These are phyloP conservation scores for Habroteleia sp. DNA, from an alignment of 2,888 invertebrate genomes.

Conservation along the genomic window DNA sequence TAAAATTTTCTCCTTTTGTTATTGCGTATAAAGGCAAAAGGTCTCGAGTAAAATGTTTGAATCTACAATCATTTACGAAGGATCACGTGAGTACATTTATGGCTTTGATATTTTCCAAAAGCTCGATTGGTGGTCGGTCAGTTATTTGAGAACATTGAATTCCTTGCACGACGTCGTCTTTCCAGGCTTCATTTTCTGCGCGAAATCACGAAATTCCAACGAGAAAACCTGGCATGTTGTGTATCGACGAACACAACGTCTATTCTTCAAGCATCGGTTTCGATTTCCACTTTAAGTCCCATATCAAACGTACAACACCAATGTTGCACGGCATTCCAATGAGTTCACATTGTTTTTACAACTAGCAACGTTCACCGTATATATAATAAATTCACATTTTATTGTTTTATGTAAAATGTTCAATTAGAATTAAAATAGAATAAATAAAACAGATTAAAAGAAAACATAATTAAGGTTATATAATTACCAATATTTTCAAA, in stretches of 20 bases:
- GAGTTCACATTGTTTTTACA: conserved; percentile 51
- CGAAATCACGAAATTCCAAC: conserved; percentile 72
- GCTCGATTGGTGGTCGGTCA: conserved; percentile 51
- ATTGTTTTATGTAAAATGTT: conserved; percentile 72
- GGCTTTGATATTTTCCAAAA: conserved; percentile 31
- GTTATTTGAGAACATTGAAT: conserved; percentile 62
- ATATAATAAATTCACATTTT: conserved; percentile 71
- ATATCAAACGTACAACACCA: conserved; percentile 48
- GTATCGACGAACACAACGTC: conserved; percentile 63
- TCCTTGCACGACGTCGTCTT: conserved; percentile 68
- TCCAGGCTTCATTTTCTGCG: conserved; percentile 70
- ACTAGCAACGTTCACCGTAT: conserved; percentile 30
- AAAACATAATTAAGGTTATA: no score
- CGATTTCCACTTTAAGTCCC: conserved; percentile 60
- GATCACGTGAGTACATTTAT: conserved; percentile 37
- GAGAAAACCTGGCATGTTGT: conserved; percentile 67
- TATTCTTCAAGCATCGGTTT: conserved; percentile 57
- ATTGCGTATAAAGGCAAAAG: conserved; percentile 18
- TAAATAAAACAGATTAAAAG: no score
- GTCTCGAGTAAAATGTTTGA: conserved; percentile 36
- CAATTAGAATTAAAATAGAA: no score
- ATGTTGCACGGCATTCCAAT: conserved; percentile 61
- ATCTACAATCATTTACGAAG: conserved; percentile 44
- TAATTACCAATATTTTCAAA: no score
- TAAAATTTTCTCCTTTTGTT: conserved; percentile 8